Evolutionary conservation across 2,113 vertebrate species (phyloP).

Genomic region (Fregata magnificens): DNA sequence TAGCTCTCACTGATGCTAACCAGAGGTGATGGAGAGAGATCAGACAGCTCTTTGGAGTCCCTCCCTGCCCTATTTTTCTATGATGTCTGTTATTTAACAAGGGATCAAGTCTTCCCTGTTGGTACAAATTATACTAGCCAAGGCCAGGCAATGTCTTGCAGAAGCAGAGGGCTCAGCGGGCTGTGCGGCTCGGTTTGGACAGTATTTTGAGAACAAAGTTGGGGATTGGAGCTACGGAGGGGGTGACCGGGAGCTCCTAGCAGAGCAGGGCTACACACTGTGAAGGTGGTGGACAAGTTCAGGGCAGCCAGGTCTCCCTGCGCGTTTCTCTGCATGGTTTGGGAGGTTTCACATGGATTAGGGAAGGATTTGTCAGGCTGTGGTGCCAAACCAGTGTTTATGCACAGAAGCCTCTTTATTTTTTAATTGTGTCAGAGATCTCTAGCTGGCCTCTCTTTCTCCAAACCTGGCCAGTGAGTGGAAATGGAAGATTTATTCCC

Average conservation of each 20-base stretch:
- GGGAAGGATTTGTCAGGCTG: not conserved
- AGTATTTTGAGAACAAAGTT: not conserved
- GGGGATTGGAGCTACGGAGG: not conserved
- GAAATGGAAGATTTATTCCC: not conserved
- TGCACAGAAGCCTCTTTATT: not conserved
- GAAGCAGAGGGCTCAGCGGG: not conserved
- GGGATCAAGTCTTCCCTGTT: not conserved
- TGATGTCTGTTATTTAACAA: not conserved
- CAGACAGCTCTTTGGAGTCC: not conserved
- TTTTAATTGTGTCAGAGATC: not conserved
- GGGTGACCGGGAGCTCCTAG: fast-evolving
- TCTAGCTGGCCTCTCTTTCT: not conserved
- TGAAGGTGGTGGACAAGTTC: not conserved
- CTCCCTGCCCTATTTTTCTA: not conserved
- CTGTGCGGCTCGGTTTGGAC: not conserved
- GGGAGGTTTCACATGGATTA: not conserved
- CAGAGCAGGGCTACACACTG: fast-evolving
- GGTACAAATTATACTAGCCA: not conserved
- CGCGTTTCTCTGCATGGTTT: not conserved
- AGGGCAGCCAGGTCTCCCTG: not conserved
- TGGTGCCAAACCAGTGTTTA: not conserved
- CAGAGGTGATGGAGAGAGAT: not conserved
- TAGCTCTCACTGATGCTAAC: not conserved
- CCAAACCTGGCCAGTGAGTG: not conserved
- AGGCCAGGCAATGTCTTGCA: not conserved